Evolutionary conservation across 1,140 invertebrate genomes (phyloP).

Genomic region (Drosophila azteca): DNA sequence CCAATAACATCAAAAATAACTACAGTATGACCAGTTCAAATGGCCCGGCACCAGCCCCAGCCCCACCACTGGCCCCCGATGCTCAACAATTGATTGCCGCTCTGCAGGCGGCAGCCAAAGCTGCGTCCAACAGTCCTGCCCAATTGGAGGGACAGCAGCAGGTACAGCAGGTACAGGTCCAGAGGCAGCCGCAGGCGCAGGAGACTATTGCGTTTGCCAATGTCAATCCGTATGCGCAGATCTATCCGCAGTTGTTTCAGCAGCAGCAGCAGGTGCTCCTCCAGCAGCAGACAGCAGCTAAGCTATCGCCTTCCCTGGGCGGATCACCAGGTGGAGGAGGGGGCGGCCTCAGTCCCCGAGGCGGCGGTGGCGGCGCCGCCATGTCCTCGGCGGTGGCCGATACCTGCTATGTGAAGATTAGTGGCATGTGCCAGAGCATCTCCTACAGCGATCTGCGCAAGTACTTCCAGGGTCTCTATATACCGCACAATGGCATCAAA

Average conservation of each 20-base stretch:
- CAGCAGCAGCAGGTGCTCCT: constrained; percentile 62
- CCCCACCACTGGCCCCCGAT: constrained; percentile 3
- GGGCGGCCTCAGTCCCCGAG: no score
- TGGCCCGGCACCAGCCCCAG: constrained; percentile 18
- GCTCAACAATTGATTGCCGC: constrained; percentile 27
- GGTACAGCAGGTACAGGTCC: no score
- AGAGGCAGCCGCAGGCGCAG: constrained; percentile 17
- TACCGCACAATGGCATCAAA: constrained; percentile 93
- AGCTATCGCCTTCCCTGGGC: constrained; percentile 14
- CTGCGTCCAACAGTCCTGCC: background rate
- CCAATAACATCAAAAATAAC: constrained; percentile 23
- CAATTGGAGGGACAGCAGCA: background rate
- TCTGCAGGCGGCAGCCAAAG: constrained; percentile 15
- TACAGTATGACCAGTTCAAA: constrained; percentile 57
- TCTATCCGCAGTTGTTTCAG: constrained; percentile 78
- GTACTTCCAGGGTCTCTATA: constrained; percentile 91
- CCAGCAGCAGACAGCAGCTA: constrained; percentile 53
- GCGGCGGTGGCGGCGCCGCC: constrained; percentile 27
- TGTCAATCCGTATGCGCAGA: constrained; percentile 79
- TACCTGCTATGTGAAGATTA: constrained; percentile 88
- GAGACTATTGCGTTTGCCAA: constrained; percentile 70
- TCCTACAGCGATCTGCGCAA: constrained; percentile 91
- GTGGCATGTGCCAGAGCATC: constrained; percentile 87
- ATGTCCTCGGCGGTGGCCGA: constrained; percentile 39
- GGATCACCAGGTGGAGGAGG: constrained; percentile 20